Evolutionary conservation across 1,140 invertebrate genomes (phyloP), one percentile per base, ranked within the genome.

Genomic region (Hyles vespertilio): DNA sequence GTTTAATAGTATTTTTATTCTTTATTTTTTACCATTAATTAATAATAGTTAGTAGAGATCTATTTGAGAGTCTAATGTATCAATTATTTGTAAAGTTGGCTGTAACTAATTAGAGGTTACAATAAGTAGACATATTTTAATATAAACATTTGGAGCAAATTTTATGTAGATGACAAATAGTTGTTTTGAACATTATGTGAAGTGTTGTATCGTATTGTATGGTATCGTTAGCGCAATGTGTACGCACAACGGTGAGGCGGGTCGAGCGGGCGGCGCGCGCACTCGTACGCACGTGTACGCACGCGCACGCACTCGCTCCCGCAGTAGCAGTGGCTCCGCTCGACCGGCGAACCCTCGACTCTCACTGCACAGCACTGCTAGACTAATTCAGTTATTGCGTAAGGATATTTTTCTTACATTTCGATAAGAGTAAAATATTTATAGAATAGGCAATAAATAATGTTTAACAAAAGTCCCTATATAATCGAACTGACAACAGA

Each of bases 41-140:
- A 84, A 85, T 87, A 79, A 86, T 87, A 87, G 84, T 84, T 89
- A 84, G 86, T 89, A 89, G 84, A 87, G 83, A 89, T 89, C 84
- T 87, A 89, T 89, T 87, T 86, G 86, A 87, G 86, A 89, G 86
- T 87, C 80, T 89, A 89, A 89, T 89, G 84, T 89, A 89, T 89
- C 84, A 87, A 89, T 89, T 89, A 89, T 89, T 89, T 89, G 86
- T 89, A 89, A 89, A 87, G 83, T 87, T 87, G 84, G 84, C 86
- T 89, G 86, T 89, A 87, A 89, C 84, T 86, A 87, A 81, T 80
- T 89, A 87, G 82, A 87, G 77, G 85, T 89, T 87, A 87, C 85
- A 81, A 83, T 87, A 88, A 85, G 84, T 88, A 88, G 85, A 88
- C 70, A 87, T 88, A 87, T 88, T 88, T 87, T 87, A 85, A 87